Conservation (phyloP, 2,113 vertebrate species). For the Zootoca vivipara region DNA sequence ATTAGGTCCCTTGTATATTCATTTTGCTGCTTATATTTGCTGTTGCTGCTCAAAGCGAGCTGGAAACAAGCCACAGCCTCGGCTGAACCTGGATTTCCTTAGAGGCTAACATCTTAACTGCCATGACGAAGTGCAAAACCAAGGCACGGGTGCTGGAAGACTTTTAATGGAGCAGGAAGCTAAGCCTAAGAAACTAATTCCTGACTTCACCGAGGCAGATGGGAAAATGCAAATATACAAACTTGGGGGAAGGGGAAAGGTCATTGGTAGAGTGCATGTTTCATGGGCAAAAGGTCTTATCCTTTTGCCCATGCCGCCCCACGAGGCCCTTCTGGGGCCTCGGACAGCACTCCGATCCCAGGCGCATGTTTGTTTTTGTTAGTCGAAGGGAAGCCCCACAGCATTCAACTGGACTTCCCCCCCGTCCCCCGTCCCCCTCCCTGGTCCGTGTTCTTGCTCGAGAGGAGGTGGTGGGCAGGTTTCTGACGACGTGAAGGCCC, state of each 20-base stretch:
- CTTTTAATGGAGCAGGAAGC: not conserved
- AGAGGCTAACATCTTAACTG: not conserved
- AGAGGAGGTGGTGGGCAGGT: no score
- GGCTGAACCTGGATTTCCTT: slow-evolving; percentile 20
- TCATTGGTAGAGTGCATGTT: no score
- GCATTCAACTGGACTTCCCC: no score
- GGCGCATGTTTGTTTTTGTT: no score
- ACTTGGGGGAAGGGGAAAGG: rapidly evolving
- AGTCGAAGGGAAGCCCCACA: no score
- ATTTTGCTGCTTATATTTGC: slow-evolving; percentile 41
- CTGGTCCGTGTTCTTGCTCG: no score
- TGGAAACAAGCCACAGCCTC: slow-evolving; percentile 37
- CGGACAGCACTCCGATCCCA: no score
- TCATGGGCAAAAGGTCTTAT: no score
- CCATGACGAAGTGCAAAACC: slow-evolving; percentile 4
- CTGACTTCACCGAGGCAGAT: not conserved
- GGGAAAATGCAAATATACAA: slow-evolving; percentile 12
- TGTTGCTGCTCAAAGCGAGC: slow-evolving; percentile 19
- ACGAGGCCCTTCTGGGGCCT: no score
- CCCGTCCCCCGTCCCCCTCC: no score
- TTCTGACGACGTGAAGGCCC: no score
- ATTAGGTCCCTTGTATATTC: slow-evolving; percentile 46
- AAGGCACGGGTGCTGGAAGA: not conserved
- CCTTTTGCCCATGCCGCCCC: no score
- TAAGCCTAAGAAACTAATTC: slow-evolving; percentile 16